Conservation (phyloP, 2,888 invertebrate genomes). For the Clunio marinus region DNA sequence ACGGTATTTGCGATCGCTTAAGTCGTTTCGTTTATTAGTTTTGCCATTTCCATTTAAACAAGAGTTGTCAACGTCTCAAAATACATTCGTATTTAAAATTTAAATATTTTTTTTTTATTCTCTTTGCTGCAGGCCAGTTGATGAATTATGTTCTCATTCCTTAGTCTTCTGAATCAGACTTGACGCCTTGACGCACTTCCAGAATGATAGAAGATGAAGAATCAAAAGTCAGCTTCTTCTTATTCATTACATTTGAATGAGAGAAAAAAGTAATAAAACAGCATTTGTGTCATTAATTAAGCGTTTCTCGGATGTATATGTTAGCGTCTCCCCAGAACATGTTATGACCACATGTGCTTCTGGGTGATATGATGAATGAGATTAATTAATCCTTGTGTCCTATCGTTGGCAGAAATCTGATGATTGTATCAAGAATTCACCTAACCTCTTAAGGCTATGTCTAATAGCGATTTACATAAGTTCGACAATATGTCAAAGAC, state of each 20-base stretch:
- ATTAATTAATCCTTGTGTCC: neutral
- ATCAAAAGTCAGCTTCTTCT: constrained; percentile 25
- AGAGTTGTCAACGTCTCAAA: neutral
- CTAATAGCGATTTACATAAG: constrained; percentile 21
- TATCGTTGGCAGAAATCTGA: neutral
- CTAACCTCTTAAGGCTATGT: constrained; percentile 39
- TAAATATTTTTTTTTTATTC: too few species aligned
- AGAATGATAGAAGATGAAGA: constrained; percentile 10
- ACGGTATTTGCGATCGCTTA: constrained; percentile 5
- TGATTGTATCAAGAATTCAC: constrained; percentile 29
- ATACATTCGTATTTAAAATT: neutral
- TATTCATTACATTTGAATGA: neutral
- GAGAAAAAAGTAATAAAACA: too few species aligned
- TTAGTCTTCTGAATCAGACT: too few species aligned
- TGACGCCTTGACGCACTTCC: too few species aligned
- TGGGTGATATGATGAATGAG: neutral
- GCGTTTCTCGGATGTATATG: constrained; percentile 4
- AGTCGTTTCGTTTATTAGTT: too few species aligned
- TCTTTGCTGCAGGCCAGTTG: too few species aligned
- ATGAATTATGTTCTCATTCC: too few species aligned
- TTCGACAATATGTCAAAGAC: constrained; percentile 17
- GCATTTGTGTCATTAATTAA: constrained; percentile 34
- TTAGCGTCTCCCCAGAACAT: constrained; percentile 26
- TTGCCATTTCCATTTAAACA: neutral
- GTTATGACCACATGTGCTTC: constrained; percentile 32